A percentile compares a stretch with the other conserved stretches of the same genome.
phyloP scores from a whole-genome alignment of 2,797 vertebrate species.

The Poeciliopsis turneri region DNA sequence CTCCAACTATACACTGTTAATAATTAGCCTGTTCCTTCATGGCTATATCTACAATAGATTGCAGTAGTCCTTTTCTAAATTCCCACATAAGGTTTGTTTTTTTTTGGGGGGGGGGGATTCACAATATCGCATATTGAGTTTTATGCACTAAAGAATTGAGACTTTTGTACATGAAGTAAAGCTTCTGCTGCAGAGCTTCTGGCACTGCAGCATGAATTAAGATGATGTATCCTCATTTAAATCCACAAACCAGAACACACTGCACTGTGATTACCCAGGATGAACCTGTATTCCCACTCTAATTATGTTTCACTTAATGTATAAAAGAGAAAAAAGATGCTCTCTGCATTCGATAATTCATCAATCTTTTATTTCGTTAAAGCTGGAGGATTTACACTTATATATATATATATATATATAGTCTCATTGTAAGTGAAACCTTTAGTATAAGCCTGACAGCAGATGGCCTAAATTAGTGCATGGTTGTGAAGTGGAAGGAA shows the following conservation, averaged over 20 bases:
- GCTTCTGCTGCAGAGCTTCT: not conserved
- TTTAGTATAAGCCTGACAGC: not conserved
- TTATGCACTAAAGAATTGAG: not conserved
- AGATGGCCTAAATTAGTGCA: not conserved
- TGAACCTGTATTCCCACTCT: constrained; percentile 14
- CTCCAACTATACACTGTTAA: not conserved
- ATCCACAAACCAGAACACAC: constrained; percentile 8
- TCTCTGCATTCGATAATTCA: constrained; percentile 4
- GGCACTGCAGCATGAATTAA: constrained; percentile 9
- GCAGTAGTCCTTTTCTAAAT: not conserved
- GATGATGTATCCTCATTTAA: not conserved
- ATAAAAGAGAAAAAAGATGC: not conserved
- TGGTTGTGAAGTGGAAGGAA: not conserved
- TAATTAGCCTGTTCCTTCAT: not conserved
- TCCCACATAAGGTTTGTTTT: not conserved
- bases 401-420: not conserved
- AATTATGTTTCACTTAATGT: constrained; percentile 1
- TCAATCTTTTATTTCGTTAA: constrained; percentile 1
- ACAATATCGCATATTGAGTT: not conserved
- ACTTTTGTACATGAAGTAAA: not conserved
- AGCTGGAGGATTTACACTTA: not conserved
- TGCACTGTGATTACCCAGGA: constrained; percentile 7
- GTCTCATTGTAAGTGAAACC: not conserved
- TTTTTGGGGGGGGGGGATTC: not conserved
- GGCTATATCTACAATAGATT: not conserved